Conservation (phyloP, 2,888 invertebrate genomes). For the Troglohyphantes excavatus region DNA sequence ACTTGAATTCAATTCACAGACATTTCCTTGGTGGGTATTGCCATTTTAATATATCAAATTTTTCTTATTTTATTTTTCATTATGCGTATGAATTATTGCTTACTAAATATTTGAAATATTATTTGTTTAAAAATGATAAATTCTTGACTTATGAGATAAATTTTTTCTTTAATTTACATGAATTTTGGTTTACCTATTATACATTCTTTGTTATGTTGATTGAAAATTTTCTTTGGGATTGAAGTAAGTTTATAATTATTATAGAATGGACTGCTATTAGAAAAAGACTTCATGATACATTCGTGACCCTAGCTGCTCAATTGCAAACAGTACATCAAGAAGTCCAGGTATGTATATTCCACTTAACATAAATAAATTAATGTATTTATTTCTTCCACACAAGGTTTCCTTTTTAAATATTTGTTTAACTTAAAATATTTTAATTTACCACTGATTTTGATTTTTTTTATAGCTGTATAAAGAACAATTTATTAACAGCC, state of each 20-base stretch:
- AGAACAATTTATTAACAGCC: conserved; percentile 91
- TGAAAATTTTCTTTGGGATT: too few relatives aligned
- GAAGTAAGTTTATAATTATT: too few relatives aligned
- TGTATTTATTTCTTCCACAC: background rate
- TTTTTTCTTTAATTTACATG: too few relatives aligned
- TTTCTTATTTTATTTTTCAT: too few relatives aligned
- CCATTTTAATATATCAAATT: too few relatives aligned
- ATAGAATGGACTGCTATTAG: conserved; percentile 90
- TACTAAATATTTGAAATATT: too few relatives aligned
- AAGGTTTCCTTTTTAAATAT: background rate
- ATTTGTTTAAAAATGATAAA: too few relatives aligned
- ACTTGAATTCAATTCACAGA: too few relatives aligned
- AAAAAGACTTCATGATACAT: conserved; percentile 91
- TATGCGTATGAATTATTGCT: too few relatives aligned
- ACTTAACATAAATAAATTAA: background rate
- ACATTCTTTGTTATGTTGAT: background rate
- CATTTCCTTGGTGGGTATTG: too few relatives aligned
- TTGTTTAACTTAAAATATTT: background rate
- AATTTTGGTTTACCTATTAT: background rate
- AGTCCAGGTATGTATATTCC: conserved; percentile 85
- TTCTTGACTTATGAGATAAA: too few relatives aligned
- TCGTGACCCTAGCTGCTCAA: conserved; percentile 93
- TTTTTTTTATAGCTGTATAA: conserved; percentile 85
- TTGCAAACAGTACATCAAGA: conserved; percentile 89
- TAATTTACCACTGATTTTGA: background rate